Evolutionary conservation across 2,888 invertebrate genomes (phyloP), one percentile per base, ranked within the genome.

Genomic region (Cephus runcator): DNA sequence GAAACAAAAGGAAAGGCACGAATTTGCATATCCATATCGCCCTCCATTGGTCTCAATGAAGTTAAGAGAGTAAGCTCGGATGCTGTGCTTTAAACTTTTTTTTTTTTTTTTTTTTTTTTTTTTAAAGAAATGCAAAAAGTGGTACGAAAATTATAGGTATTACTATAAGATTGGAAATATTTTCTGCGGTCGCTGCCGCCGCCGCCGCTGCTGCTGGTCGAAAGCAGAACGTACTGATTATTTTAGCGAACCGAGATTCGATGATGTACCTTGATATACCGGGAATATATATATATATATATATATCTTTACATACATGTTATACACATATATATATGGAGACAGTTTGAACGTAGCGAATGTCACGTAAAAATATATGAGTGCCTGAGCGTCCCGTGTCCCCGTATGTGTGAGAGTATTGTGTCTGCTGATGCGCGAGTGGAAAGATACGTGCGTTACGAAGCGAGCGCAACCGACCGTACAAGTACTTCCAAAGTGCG

Each of bases 191-290:
- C 80, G 35, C 69, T 15, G 31, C 3, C 31, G 69, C 6, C 3
- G 69, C 69, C 30, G 69, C 69, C 4, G 69, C 6, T 30, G 33
- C 75, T 77, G 77, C 75, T 77, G 77, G 71, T 56, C 75, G 75
- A 79, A 75, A 81, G 84, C 81, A 84, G 85, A 87, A 85, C 85
- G 87, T 87, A 87, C 87, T 87, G 88, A 88, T 85, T 87, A 86
- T 83, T 88, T 87, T 85, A 86, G 85, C 85, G 83, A 86, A 86
- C 84, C 81, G 85, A 84, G 78, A 82, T 82, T 85, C 83, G 85
- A 87, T 84, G 82, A 82, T 87, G 85, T 86, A 85, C 84, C 85
- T 86, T 85, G 85, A 87, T 85, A 86, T 83, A 75, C 74, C 73
- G 73, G 69, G 35, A 75, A 33, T 69, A 69, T 69, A 69, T 34